These are phyloP conservation scores for Podargus strigoides DNA, from an alignment of 2,797 vertebrate species.

Conservation along the genomic window DNA sequence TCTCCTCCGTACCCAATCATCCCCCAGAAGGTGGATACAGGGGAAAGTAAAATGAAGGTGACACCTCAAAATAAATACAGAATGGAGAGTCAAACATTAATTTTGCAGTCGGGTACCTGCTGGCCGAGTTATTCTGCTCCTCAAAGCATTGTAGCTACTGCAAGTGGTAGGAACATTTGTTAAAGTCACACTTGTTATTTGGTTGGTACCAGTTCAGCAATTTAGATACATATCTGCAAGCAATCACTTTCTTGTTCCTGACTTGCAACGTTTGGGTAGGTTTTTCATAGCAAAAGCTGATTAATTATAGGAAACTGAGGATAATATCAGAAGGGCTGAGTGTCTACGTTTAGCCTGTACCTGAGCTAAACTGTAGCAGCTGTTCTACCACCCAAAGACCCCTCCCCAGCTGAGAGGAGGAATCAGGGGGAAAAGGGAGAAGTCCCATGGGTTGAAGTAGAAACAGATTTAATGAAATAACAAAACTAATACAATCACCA, in stretches of 20 bases:
- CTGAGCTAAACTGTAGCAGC: no score
- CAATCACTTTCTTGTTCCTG: background rate
- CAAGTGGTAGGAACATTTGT: background rate
- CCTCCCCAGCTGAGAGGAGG: no score
- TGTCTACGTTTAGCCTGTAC: no score
- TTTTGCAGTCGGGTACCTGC: background rate
- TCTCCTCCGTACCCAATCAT: background rate
- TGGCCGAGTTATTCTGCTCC: background rate
- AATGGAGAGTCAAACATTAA: background rate
- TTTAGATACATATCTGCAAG: background rate
- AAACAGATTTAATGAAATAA: no score
- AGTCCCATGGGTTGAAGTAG: no score
- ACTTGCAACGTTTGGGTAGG: background rate
- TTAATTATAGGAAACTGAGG: background rate
- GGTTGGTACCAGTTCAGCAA: slow-evolving; percentile 2
- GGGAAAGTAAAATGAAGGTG: background rate
- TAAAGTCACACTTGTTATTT: slow-evolving; percentile 14
- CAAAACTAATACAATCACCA: no score
- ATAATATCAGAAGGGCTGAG: background rate
- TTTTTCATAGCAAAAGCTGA: background rate
- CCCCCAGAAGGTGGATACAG: background rate
- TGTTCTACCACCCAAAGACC: no score
- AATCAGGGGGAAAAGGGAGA: no score
- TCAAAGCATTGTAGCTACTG: background rate
- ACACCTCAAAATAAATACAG: background rate